Evolutionary conservation across 1,140 invertebrate genomes (phyloP), one percentile per base, ranked within the genome.

Genomic region (Leptinotarsa lineolata): DNA sequence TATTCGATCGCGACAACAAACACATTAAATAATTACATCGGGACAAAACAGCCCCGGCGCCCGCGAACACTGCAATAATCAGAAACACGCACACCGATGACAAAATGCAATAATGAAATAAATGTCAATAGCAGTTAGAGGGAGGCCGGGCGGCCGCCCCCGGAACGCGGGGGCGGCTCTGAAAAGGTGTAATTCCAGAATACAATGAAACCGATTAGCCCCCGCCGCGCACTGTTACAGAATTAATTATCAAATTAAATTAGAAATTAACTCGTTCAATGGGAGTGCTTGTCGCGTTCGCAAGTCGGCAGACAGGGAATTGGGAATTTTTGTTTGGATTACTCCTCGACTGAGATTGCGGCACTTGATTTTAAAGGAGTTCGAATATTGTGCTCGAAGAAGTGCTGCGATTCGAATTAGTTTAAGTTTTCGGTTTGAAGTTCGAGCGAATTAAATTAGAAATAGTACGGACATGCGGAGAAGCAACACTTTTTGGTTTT

Each of bases 231-330:
- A 68, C 60, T 73, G 76, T 74, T 77, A 78, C 78, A 84, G 85
- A 85, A 85, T 87, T 87, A 88, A 87, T 87, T 87, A 88, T 86
- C 86, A 86, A 87, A 87, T 87, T 88, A 87, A 88, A 88, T 87
- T 87, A 86, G 85, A 87, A 87, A 87, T 87, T 87, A 87, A 87
- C 86, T 86, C 84, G 86, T 87, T 86, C 76, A 76, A 80, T 81
- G 73, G 77, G 76, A 77, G 30, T 58, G 69, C 45, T 66, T 54
- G 48, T 15, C 48, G n/a, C 48, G 20, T n/a, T 68, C 66, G 45
- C n/a, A 2, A 46, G 30, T 18, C 66, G 18, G 44, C 39, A 45
- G 69, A 71, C 58, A 44, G 24, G 21, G 30, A 48, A 48, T 30
- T 20, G 30, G 45, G 45, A 58, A 71, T 71, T 71, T 71, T 71